These are phyloP conservation scores for Acronicta leporina DNA, from an alignment of 2,888 invertebrate species.

Conservation along the genomic window DNA sequence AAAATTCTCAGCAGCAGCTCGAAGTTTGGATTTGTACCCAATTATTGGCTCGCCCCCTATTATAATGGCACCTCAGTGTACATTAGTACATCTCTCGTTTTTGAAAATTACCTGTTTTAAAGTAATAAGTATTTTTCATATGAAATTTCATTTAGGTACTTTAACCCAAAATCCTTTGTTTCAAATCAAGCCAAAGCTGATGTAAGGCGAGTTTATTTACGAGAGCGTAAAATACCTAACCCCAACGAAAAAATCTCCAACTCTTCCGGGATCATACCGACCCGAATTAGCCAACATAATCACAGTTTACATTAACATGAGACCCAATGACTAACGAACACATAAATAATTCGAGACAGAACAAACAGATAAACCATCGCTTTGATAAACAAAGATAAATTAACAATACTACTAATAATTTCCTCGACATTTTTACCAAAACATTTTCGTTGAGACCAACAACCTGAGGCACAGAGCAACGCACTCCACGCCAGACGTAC, in stretches of 20 bases:
- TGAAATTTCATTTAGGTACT: too few species aligned
- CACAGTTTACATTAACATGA: constrained; percentile 5
- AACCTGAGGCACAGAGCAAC: constrained; percentile 74
- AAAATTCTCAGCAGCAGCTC: too few species aligned
- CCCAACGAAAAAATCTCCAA: constrained; percentile 6
- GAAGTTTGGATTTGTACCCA: too few species aligned
- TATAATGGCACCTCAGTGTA: too few species aligned
- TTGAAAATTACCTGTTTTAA: too few species aligned
- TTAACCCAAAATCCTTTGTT: neutral
- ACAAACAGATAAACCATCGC: constrained; percentile 31
- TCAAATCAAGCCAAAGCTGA: too few species aligned
- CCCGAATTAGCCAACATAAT: constrained; percentile 7
- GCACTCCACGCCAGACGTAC: constrained; percentile 67
- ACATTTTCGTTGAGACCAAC: constrained; percentile 64
- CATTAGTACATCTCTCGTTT: too few species aligned
- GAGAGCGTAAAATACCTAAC: neutral
- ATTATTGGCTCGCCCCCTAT: too few species aligned
- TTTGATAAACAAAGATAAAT: constrained; percentile 45
- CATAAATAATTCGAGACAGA: constrained; percentile 24
- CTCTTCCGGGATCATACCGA: constrained; percentile 35
- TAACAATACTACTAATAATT: constrained; percentile 41
- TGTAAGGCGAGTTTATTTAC: neutral
- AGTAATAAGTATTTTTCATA: too few species aligned
- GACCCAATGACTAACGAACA: constrained; percentile 31
- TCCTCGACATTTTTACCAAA: constrained; percentile 47